Evolutionary conservation across 2,888 invertebrate genomes (phyloP), one percentile per base, ranked within the genome.

Genomic region (Nasonia oneida): DNA sequence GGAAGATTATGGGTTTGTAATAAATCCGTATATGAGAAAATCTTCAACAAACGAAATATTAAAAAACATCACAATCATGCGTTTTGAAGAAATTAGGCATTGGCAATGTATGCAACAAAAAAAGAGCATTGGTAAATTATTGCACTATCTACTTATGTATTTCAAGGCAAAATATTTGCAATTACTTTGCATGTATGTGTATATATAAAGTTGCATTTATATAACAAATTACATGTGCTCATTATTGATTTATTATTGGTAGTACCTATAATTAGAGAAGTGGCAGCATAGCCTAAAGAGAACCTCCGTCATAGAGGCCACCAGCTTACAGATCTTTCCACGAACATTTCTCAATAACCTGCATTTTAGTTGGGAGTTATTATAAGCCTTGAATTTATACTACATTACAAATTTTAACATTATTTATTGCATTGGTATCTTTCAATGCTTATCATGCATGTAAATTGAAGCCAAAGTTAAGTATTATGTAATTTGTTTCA

Each of bases 221-320:
- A 81, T 84, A 87, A 88, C 81, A 87, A 86, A 76, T 87, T 86
- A 81, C 77, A 83, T 84, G 84, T 91, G 90, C 89, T 89, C 89
- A 90, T 91, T 91, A 91, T 91, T 91, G 88, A 90, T 90, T 91
- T 89, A 88, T 90, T 91, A 91, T 92, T 87, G 90, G 90, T 90
- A 90, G 90, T 95, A 96, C 96, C 96, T 96, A 96, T 95, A 95
- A 92, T 95, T 95, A 92, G 94, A 94, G 93, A 95, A 94, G 94
- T 95, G 95, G 94, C 96, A 96, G 95, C 96, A 96, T 92, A 95
- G 94, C 93, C 95, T 95, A 95, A 95, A 95, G 93, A 96, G 95
- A 92, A 95, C 95, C 94, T 96, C 96, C 94, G 96, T 94, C 94
- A 96, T 94, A 92, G 96, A 95, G 94, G 96, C 95, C 94, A 96